These are phyloP conservation scores for Tinea pellionella DNA, from an alignment of 2,888 invertebrate species.

Conservation along the genomic window DNA sequence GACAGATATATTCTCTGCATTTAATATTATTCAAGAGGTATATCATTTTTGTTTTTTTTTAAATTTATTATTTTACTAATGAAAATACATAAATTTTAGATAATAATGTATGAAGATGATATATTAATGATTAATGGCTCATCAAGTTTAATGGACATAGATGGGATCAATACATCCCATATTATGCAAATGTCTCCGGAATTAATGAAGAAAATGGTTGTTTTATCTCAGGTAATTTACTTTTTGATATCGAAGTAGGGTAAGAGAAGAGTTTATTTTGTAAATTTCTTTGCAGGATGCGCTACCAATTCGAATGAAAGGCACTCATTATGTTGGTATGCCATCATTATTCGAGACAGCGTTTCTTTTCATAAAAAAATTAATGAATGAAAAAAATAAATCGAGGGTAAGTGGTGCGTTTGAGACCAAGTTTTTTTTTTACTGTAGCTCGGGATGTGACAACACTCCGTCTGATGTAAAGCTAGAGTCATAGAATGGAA, in stretches of 20 bases:
- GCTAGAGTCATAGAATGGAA: too few relatives aligned
- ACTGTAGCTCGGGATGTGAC: too few relatives aligned
- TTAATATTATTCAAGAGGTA: conserved; percentile 16
- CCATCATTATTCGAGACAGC: conserved; percentile 67
- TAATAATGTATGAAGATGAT: conserved; percentile 49
- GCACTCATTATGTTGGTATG: conserved; percentile 66
- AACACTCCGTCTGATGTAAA: too few relatives aligned
- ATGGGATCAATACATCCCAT: conserved; percentile 56
- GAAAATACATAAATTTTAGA: not conserved
- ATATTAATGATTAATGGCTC: conserved; percentile 50
- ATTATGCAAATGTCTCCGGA: conserved; percentile 61
- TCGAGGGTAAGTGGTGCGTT: conserved; percentile 50
- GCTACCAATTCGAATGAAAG: conserved; percentile 69
- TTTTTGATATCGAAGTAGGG: not conserved
- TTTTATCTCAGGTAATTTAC: conserved; percentile 36
- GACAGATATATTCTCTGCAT: conserved; percentile 19
- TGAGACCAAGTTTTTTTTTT: too few relatives aligned
- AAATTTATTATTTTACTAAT: too few relatives aligned
- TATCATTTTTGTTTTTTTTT: not conserved
- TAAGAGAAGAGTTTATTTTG: not conserved
- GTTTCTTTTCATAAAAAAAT: conserved; percentile 58
- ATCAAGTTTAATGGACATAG: conserved; percentile 58
- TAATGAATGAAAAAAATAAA: conserved; percentile 69
- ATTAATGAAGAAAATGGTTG: conserved; percentile 61
- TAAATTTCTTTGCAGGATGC: conserved; percentile 56